Base-by-base conservation (phyloP, 2,888 invertebrate genomes). In the Cybosia mesomella region DNA sequence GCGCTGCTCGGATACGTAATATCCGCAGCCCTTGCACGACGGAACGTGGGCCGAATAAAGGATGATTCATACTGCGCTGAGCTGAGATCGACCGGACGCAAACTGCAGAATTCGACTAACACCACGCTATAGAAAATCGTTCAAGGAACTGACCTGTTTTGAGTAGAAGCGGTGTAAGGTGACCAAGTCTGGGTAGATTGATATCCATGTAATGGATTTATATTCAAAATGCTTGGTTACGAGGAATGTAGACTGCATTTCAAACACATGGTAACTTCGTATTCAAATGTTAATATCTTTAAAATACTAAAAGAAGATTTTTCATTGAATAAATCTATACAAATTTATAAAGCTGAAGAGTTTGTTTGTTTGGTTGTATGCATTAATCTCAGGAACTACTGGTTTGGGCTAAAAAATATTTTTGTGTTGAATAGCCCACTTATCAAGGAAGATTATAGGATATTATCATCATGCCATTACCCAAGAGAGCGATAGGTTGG, bases 1-100 rank as follows among this genome's bases (percentile, higher is more conserved):
- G 70, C 68, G 71, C 76, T 73, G 71, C 72, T 72, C 72, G 79
- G 81, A 70, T 80, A 71, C 78, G 75, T 78, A 79, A 80, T 81
- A 81, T 80, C 80, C 73, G 79, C 68, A 74, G 68, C 66, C 74
- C 74, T 72, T 68, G 61, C 71, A 53, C 67, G 67, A 65, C 74
- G 81, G 74, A n/a, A 80, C 80, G 81, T 79, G 81, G 59, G 64
- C 21, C 55, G 81, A 80, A 80, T 80, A 70, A 64, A 58, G 32
- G 39, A 66, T 55, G 32, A 65, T 24, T 64, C 34, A 43, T 10
- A 64, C 70, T 55, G 36, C 22, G 34, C 24, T 39, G n/a, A 36
- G 28, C 54, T 24, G 49, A 28, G 32, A 49, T 49, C 55, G 32
- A 60, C 39, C 60, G 39, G 36, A 34, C 59, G 10, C n/a, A 34